Evolutionary conservation across 2,888 invertebrate species (phyloP), one percentile per base, ranked within the genome.

Genomic region (Phyllotreta striolata): DNA sequence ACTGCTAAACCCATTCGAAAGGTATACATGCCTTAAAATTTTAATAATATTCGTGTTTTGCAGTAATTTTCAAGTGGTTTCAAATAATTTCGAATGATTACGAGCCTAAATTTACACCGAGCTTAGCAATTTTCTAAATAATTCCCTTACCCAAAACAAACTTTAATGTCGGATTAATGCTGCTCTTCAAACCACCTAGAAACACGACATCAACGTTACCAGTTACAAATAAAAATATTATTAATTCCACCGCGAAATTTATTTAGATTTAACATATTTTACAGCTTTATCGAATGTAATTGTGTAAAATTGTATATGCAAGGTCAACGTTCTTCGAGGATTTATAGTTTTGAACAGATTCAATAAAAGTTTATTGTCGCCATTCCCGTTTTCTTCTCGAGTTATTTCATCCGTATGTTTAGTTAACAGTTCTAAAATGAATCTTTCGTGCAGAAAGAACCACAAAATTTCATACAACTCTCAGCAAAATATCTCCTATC

Each of bases 1-100:
- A 49, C 38, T 38, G 14, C 13, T 8, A 24, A 47, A 52, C 38
- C 38, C 38, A 13, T 52, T 52, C 37, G 41, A n/a, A 38, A 13
- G 39, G 52, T 38, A 10, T 38, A 14, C 55, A 55, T 41, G 13
- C 55, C 41, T 55, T 41, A 57, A 46, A 57, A 57, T 40, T 39
- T 72, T 72, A 71, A 72, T 72, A 73, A 72, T 70, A 73, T 74
- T 70, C 70, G 72, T 71, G 70, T 71, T 68, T 69, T 61, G 47
- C 57, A 65, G 71, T 66, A 68, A 71, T 71, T 67, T 66, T 67
- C 66, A 57, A 70, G 71, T 69, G 70, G 70, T 69, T 68, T 69
- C 68, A 64, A 70, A 67, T 71, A 67, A 68, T 71, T 66, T 61
- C 64, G 46, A 67, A 69, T 69, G 68, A 68, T 67, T 70, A 67